phyloP scores from a whole-genome alignment of 2,888 invertebrate genomes.

The Caenorhabditis japonica region DNA sequence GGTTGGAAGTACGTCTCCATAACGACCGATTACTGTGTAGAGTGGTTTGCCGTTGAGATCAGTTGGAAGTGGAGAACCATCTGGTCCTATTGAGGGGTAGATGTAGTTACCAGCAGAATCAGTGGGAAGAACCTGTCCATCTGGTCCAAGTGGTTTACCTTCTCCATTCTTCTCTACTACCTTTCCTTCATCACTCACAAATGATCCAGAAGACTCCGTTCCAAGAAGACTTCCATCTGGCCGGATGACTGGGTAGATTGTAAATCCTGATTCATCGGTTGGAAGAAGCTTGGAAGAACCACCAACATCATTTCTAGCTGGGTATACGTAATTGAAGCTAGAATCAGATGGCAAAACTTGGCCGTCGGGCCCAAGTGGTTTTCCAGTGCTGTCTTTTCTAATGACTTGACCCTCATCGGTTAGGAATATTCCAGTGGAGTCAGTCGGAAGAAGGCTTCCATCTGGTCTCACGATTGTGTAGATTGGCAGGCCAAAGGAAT shows the following conservation, averaged over 20 bases:
- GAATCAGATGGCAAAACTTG: no score
- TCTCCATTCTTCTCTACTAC: slow-evolving; percentile 39
- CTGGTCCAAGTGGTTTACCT: slow-evolving; percentile 55
- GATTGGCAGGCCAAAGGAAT: slow-evolving; percentile 20
- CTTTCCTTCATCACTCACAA: slow-evolving; percentile 51
- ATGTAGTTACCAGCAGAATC: slow-evolving; percentile 50
- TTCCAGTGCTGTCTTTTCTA: slow-evolving; percentile 24
- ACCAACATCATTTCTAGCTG: slow-evolving; percentile 10
- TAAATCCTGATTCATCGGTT: slow-evolving; percentile 45
- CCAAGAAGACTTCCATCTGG: slow-evolving; percentile 51
- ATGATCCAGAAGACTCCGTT: slow-evolving; percentile 46
- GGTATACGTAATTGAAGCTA: no score
- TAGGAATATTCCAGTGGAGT: slow-evolving; percentile 33
- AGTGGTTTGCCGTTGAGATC: slow-evolving; percentile 39
- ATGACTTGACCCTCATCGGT: slow-evolving; percentile 41
- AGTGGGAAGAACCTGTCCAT: slow-evolving; percentile 56
- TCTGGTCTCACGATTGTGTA: slow-evolving; percentile 32
- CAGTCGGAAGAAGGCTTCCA: slow-evolving; percentile 15
- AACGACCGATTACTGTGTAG: slow-evolving; percentile 54
- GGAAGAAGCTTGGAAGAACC: slow-evolving; percentile 39
- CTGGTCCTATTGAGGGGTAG: slow-evolving; percentile 56
- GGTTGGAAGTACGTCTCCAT: slow-evolving; percentile 61
- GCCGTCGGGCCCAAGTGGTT: no score
- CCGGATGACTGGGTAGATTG: slow-evolving; percentile 46
- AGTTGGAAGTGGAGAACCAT: slow-evolving; percentile 50